Conservation (phyloP, 1,140 invertebrate species). For the Asbolus verrucosus region DNA sequence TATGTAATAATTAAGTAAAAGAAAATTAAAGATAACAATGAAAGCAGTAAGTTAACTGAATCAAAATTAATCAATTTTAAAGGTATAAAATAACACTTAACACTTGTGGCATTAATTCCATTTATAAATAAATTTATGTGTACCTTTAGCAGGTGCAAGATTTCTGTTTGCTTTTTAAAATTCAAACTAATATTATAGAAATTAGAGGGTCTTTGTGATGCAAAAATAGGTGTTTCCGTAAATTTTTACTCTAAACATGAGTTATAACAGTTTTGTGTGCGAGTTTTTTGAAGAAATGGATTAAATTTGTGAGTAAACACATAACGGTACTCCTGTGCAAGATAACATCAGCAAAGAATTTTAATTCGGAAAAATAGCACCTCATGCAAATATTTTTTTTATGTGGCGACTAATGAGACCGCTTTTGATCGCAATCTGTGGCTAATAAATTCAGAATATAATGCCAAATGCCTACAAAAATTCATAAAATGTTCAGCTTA, state of each 20-base stretch:
- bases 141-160: neutral
- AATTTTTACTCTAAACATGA: conserved; percentile 27
- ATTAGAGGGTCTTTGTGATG: conserved; percentile 21
- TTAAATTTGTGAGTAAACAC: neutral
- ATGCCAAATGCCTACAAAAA: too few relatives aligned
- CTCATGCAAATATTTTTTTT: neutral
- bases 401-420: neutral
- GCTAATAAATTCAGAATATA: too few relatives aligned
- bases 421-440: too few relatives aligned
- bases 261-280: conserved; percentile 10
- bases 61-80: too few relatives aligned
- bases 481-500: too few relatives aligned
- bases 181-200: conserved; percentile 19
- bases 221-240: conserved; percentile 8
- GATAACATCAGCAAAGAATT: neutral
- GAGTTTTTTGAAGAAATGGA: too few relatives aligned
- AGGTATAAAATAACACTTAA: too few relatives aligned
- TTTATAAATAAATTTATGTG: neutral
- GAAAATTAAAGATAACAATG: too few relatives aligned
- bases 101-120: too few relatives aligned
- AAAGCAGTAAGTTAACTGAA: too few relatives aligned
- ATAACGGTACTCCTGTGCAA: conserved; percentile 9
- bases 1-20: too few relatives aligned
- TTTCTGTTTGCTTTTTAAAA: conserved; percentile 19
- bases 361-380: too few relatives aligned